Evolutionary conservation across 1,140 invertebrate genomes (phyloP), one percentile per base, ranked within the genome.

Genomic region (Diabrotica undecimpunctata): DNA sequence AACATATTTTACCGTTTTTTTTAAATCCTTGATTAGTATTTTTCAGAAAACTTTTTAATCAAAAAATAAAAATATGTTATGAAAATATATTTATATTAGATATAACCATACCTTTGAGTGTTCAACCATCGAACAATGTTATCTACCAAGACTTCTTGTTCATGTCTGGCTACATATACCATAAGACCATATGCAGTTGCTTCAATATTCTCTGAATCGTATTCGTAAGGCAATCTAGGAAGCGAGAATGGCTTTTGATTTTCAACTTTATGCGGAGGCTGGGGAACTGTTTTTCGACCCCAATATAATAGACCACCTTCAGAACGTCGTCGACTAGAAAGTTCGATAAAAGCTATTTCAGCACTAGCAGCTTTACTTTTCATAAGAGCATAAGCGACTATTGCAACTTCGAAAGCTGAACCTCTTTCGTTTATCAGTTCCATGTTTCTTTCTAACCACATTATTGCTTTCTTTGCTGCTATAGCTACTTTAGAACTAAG

Each of bases 71-170:
- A 25, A 25, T 25, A 25, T 25, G 25, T 25, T 25, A 25, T 25
- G n/a, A n/a, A n/a, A n/a, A n/a, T n/a, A n/a, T 25, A 25, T 25
- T 25, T 25, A 25, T 25, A 25, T 25, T 25, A 25, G 25, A 25
- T 25, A 25, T 25, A 25, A 25, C 25, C 25, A 25, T 25, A 25
- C 25, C 25, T 25, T 76, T 97, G 95, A 0, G 91, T 85, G 78
- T 96, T 96, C 6, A 98, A 80, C 96, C 96, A 98, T 73, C 90
- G 88, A 25, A 97, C 94, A 74, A 97, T 95, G 9, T 89, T 85
- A 65, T 94, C 92, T 36, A 90, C 83, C 59, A 88, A 84, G 65
- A 90, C 83, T 67, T 94, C 92, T 75, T 94, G 91, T 67, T 94
- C 92, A 75, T 94, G 91, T 11, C 91, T 82, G 9, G 89, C 88